These are phyloP conservation scores for Cygnus olor DNA, from an alignment of 2,797 vertebrate genomes.

Conservation along the genomic window DNA sequence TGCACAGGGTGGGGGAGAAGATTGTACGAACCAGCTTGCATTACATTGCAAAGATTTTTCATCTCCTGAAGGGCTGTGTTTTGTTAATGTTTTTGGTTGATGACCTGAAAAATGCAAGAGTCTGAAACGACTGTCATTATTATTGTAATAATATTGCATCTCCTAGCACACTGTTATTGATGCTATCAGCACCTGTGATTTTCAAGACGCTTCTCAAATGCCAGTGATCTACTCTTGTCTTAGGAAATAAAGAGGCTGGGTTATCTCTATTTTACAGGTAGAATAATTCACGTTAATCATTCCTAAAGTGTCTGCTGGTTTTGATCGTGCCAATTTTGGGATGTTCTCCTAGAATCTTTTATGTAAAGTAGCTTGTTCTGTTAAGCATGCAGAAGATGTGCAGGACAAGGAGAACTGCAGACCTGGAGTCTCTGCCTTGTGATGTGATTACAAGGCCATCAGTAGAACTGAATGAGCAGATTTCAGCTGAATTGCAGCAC, in stretches of 20 bases:
- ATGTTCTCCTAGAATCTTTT: not conserved
- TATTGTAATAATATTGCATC: slow-evolving; percentile 33
- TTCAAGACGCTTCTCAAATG: slow-evolving; percentile 19
- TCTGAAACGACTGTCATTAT: slow-evolving; percentile 16
- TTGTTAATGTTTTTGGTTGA: slow-evolving; percentile 54
- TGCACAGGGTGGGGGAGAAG: not conserved
- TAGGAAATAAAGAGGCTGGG: not conserved
- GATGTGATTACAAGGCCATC: not conserved
- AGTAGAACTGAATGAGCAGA: not conserved
- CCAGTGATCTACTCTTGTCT: not conserved
- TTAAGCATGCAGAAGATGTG: rapidly evolving
- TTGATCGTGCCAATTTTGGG: not conserved
- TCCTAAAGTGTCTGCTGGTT: not conserved
- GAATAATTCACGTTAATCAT: not conserved
- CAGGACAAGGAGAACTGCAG: not conserved
- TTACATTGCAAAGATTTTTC: slow-evolving; percentile 23
- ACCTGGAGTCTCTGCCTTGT: not conserved
- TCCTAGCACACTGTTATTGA: not conserved
- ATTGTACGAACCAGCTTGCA: not conserved
- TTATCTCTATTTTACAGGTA: not conserved
- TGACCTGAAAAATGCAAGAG: slow-evolving; percentile 54
- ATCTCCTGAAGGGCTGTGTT: slow-evolving; percentile 28
- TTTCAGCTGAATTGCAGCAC: not conserved
- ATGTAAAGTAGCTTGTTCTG: not conserved
- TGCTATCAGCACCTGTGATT: slow-evolving; percentile 26